phyloP scores from a whole-genome alignment of 2,888 invertebrate species.

The Chymomyza procnemis region DNA sequence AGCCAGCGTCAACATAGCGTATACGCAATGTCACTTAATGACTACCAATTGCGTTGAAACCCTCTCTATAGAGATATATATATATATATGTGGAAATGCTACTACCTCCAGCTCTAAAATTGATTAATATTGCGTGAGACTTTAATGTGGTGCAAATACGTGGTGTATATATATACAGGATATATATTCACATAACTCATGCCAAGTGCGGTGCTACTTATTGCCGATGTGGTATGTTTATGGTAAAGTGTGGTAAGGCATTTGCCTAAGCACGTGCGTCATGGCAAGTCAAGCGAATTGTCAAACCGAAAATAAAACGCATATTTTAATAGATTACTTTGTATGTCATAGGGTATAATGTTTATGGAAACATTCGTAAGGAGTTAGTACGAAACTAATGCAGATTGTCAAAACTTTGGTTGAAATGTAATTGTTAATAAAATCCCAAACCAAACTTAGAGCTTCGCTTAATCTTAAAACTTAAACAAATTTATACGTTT shows the following conservation, averaged over 20 bases:
- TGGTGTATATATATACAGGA: neutral
- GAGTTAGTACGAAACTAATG: neutral
- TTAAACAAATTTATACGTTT: no score
- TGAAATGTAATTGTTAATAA: no score
- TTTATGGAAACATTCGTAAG: no score
- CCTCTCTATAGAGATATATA: no score
- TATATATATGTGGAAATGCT: neutral
- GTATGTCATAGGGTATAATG: neutral
- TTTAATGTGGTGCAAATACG: neutral
- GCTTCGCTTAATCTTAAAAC: no score
- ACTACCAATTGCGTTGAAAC: neutral
- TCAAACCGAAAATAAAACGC: neutral
- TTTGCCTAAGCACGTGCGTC: neutral
- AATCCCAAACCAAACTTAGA: no score
- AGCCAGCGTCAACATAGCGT: constrained; percentile 46
- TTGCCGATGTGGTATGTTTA: neutral
- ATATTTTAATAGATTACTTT: neutral
- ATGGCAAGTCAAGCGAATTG: constrained; percentile 8
- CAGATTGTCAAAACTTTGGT: no score
- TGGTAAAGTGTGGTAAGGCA: neutral
- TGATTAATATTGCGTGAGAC: constrained; percentile 3
- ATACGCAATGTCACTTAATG: constrained; percentile 48
- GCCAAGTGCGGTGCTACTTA: neutral
- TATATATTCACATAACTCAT: neutral
- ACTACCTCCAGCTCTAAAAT: neutral